Percentiles rank a stretch among this genome's conserved stretches.
phyloP scores from a whole-genome alignment of 2,888 invertebrate genomes.

The Oasisia sp. region DNA sequence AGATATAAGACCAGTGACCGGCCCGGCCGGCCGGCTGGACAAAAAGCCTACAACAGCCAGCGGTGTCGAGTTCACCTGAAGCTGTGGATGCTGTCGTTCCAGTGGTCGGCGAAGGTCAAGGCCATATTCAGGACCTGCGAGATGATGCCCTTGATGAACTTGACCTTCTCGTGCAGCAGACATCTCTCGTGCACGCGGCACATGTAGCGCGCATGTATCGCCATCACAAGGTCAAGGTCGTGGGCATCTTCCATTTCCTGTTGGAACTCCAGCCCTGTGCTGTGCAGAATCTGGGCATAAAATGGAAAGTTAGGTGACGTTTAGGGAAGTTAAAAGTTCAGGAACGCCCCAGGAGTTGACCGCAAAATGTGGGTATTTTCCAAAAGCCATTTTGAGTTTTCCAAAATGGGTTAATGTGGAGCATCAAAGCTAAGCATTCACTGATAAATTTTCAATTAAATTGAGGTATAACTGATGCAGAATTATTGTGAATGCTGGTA shows the following conservation, averaged over 20 bases:
- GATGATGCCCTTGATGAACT: slow-evolving; percentile 56
- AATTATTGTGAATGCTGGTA: too few species aligned
- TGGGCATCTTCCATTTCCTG: slow-evolving; percentile 48
- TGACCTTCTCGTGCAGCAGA: slow-evolving; percentile 56
- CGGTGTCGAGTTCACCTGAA: slow-evolving; percentile 46
- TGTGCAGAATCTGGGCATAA: slow-evolving; percentile 57
- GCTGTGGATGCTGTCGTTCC: slow-evolving; percentile 56
- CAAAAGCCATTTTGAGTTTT: neutral
- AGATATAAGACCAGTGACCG: neutral
- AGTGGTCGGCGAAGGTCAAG: slow-evolving; percentile 52
- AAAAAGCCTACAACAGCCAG: neutral
- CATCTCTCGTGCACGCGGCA: slow-evolving; percentile 58
- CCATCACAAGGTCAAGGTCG: slow-evolving; percentile 60
- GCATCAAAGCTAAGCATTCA: too few species aligned
- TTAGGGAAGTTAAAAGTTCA: neutral
- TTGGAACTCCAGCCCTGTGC: slow-evolving; percentile 60
- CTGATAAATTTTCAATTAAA: too few species aligned
- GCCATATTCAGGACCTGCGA: slow-evolving; percentile 58
- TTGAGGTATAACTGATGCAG: too few species aligned
- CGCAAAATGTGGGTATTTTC: neutral
- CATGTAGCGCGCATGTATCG: slow-evolving; percentile 54
- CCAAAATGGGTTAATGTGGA: too few species aligned
- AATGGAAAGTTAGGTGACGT: neutral
- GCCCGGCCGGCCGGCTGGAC: too few species aligned
- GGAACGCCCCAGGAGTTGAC: neutral